These are phyloP conservation scores for Nothoprocta pentlandii DNA, from an alignment of 2,113 vertebrate genomes.

Conservation along the genomic window DNA sequence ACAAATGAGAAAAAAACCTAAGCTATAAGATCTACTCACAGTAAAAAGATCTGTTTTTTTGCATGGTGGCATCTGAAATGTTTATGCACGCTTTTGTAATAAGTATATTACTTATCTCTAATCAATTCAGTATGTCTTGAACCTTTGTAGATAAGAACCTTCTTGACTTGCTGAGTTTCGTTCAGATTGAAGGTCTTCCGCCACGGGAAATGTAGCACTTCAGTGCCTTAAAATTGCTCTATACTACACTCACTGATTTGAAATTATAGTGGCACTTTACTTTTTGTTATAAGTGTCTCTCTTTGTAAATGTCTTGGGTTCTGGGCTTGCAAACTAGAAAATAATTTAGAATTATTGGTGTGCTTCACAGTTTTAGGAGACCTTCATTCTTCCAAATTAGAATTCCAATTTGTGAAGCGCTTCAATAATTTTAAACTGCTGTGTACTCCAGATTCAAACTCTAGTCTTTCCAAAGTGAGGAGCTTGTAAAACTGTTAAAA, in stretches of 20 bases:
- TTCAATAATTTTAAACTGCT: constrained; percentile 75
- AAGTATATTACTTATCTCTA: not conserved
- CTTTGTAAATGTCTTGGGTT: constrained; percentile 58
- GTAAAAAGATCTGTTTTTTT: not conserved
- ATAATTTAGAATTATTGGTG: constrained; percentile 77
- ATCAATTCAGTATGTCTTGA: constrained; percentile 36
- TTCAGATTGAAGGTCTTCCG: constrained; percentile 56
- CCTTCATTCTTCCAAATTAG: constrained; percentile 75
- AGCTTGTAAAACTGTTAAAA: constrained; percentile 33
- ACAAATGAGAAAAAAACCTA: not conserved
- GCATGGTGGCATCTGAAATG: not conserved
- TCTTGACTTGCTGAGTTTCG: constrained; percentile 58
- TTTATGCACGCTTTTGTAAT: not conserved
- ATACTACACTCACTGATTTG: constrained; percentile 41
- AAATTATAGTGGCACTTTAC: constrained; percentile 70
- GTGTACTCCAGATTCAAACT: constrained; percentile 35
- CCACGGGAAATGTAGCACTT: constrained; percentile 41
- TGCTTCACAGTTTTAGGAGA: constrained; percentile 73
- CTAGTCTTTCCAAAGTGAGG: constrained; percentile 43
- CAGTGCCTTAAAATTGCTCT: constrained; percentile 53
- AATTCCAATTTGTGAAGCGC: constrained; percentile 72
- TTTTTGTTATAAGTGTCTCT: constrained; percentile 62
- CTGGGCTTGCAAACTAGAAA: constrained; percentile 65
- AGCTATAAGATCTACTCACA: not conserved
- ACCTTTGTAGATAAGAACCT: constrained; percentile 35